These are phyloP conservation scores for Notoglanidium macrostoma DNA, from an alignment of 2,797 vertebrate genomes.

Conservation along the genomic window DNA sequence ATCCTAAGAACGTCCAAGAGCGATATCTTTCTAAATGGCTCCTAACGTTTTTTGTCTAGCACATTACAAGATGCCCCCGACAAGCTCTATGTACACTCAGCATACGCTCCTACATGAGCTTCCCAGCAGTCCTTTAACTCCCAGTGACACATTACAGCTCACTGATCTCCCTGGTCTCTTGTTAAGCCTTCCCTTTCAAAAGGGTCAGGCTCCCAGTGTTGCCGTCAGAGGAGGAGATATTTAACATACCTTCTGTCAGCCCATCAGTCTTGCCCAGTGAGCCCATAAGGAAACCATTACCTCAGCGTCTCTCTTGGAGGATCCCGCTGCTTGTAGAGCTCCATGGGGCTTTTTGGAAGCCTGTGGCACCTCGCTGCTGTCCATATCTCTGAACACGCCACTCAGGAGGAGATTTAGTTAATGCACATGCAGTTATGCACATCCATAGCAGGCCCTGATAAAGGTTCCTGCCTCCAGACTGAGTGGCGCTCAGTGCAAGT, in stretches of 20 bases:
- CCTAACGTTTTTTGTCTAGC: background rate
- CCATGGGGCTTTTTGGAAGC: slow-evolving; percentile 37
- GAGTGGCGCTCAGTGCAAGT: slow-evolving; percentile 35
- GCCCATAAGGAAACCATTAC: slow-evolving; percentile 85
- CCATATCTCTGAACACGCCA: slow-evolving; percentile 34
- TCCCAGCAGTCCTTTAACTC: slow-evolving; percentile 45
- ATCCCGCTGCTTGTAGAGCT: slow-evolving; percentile 44
- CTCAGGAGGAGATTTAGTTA: slow-evolving; percentile 41
- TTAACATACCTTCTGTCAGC: slow-evolving; percentile 89
- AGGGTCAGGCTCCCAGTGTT: slow-evolving; percentile 78
- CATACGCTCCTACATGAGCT: slow-evolving; percentile 43
- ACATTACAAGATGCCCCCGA: slow-evolving; percentile 13
- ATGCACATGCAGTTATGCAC: slow-evolving; percentile 30
- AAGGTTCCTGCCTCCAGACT: slow-evolving; percentile 39
- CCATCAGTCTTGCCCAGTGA: slow-evolving; percentile 76
- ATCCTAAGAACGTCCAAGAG: background rate
- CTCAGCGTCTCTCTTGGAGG: slow-evolving; percentile 71
- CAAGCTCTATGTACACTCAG: slow-evolving; percentile 52
- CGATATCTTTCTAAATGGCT: background rate
- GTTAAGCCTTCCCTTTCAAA: slow-evolving; percentile 76
- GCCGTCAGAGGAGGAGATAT: slow-evolving; percentile 78
- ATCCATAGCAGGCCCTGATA: slow-evolving; percentile 41
- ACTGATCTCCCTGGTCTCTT: slow-evolving; percentile 74
- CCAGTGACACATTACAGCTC: slow-evolving; percentile 74
- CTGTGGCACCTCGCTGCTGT: slow-evolving; percentile 45